Conservation (phyloP, 2,797 vertebrate species). For the Nasua narica region DNA sequence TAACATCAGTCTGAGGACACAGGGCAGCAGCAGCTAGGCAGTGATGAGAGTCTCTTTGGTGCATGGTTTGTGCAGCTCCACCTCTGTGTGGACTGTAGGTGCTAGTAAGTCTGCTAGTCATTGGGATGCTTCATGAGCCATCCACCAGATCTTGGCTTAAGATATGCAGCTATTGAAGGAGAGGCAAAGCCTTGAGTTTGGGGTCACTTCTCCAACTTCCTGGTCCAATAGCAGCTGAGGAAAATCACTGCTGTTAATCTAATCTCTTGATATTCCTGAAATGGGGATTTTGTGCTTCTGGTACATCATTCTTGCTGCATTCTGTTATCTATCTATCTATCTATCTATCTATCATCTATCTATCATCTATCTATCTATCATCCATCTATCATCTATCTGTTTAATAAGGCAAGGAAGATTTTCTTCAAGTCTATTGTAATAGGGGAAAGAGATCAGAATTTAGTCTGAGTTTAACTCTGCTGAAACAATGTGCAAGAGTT, state of each 20-base stretch:
- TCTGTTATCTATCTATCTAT: not conserved
- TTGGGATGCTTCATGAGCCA: constrained; percentile 84
- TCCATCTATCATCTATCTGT: not conserved
- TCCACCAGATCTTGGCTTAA: constrained; percentile 86
- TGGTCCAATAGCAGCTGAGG: not conserved
- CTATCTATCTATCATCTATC: not conserved
- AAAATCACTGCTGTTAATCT: not conserved
- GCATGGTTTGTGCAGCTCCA: constrained; percentile 82
- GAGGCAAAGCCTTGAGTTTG: constrained; percentile 79
- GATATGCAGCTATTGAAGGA: constrained; percentile 86
- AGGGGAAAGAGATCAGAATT: not conserved
- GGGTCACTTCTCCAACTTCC: constrained; percentile 70
- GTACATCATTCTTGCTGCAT: not conserved
- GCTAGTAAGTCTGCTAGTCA: constrained; percentile 89
- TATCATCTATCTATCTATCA: not conserved
- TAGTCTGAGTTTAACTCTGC: not conserved
- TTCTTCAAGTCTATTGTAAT: not conserved
- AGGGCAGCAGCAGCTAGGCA: constrained; percentile 88
- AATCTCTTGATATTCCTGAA: not conserved
- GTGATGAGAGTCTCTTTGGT: constrained; percentile 82
- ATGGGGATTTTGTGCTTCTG: not conserved
- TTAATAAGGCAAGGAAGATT: not conserved
- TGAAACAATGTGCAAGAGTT: not conserved
- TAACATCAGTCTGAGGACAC: constrained; percentile 85
- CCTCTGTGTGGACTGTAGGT: constrained; percentile 88